Conservation (phyloP, 2,113 vertebrate genomes). For the Cephalopholis sonnerati region DNA sequence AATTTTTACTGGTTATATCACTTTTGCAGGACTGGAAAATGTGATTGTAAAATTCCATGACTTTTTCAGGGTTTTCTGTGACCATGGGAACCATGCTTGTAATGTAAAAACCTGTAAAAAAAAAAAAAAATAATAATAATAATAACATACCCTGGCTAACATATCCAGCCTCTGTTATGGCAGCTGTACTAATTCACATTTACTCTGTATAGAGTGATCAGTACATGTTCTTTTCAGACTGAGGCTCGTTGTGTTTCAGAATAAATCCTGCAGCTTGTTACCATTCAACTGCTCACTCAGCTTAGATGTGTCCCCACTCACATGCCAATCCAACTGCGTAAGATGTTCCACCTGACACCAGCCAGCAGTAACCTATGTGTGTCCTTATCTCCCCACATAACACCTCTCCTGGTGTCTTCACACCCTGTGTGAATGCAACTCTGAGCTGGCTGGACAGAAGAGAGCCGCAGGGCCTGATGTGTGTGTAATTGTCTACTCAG, state of each 20-base stretch:
- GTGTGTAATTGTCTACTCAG: slow-evolving; percentile 11
- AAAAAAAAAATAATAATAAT: too few species aligned
- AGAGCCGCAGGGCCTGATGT: slow-evolving; percentile 19
- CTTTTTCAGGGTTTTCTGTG: too few species aligned
- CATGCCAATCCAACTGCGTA: background rate
- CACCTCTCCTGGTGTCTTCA: background rate
- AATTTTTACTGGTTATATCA: too few species aligned
- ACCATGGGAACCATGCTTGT: too few species aligned
- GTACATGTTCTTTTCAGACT: background rate
- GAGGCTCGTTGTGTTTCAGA: background rate
- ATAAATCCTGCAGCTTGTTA: background rate
- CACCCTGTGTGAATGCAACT: background rate
- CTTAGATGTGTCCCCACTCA: slow-evolving; percentile 14
- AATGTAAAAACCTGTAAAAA: too few species aligned
- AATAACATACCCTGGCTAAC: background rate
- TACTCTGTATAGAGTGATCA: background rate
- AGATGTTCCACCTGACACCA: slow-evolving; percentile 4
- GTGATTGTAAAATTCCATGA: too few species aligned
- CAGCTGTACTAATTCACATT: background rate
- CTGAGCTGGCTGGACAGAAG: slow-evolving; percentile 20
- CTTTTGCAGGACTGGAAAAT: too few species aligned
- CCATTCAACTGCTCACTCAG: background rate
- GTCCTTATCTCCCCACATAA: background rate
- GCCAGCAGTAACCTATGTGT: background rate
- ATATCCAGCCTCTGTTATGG: background rate